These are phyloP conservation scores for Drosophila greeni DNA, from an alignment of 2,888 invertebrate species.

Conservation along the genomic window DNA sequence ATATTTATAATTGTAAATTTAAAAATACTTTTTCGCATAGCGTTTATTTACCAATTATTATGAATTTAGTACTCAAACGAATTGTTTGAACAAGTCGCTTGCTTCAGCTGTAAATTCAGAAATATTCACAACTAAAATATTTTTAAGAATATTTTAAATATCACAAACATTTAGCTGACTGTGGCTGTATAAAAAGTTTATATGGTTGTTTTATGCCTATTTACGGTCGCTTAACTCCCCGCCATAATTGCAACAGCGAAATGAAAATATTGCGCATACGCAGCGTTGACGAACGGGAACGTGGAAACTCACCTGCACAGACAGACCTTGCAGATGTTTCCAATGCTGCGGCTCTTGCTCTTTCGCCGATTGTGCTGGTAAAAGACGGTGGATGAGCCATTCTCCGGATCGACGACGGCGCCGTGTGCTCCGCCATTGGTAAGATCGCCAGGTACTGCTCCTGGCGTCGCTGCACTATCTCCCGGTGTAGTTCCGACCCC, in stretches of 20 bases:
- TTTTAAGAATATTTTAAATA: neutral
- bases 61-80: too few species aligned
- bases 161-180: neutral
- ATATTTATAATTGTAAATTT: neutral
- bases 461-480: slow-evolving; percentile 9
- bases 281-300: slow-evolving; percentile 23
- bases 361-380: slow-evolving; percentile 77
- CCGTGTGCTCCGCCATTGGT: slow-evolving; percentile 44
- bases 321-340: slow-evolving; percentile 76
- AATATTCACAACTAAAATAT: too few species aligned
- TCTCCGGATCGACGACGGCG: slow-evolving; percentile 73
- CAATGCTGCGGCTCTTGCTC: slow-evolving; percentile 76
- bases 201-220: slow-evolving; percentile 31
- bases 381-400: slow-evolving; percentile 76
- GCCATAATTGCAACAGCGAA: slow-evolving; percentile 27
- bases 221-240: slow-evolving; percentile 10
- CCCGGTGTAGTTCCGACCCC: slow-evolving; percentile 7
- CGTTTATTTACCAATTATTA: neutral
- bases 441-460: slow-evolving; percentile 31
- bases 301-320: slow-evolving; percentile 77
- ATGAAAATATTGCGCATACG: slow-evolving; percentile 52
- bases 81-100: neutral
- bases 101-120: too few species aligned
- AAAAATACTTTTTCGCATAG: neutral
- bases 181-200: neutral